These are phyloP conservation scores for Archips crataeganus DNA, from an alignment of 2,888 invertebrate genomes.

Conservation along the genomic window DNA sequence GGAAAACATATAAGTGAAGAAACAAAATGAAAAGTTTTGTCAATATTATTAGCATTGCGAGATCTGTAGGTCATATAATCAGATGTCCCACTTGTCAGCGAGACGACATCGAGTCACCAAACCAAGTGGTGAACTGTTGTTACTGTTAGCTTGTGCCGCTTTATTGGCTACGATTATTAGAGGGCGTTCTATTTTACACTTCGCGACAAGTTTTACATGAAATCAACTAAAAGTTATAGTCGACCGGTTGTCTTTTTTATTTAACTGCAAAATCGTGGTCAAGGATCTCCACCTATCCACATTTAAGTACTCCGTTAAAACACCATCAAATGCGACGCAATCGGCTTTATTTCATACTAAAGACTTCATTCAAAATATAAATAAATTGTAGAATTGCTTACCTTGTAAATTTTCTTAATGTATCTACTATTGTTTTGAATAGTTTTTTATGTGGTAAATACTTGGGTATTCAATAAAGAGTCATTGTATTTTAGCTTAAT, in stretches of 20 bases:
- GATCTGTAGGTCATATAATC: constrained; percentile 75
- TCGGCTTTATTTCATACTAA: too few species aligned
- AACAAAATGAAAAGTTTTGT: constrained; percentile 10
- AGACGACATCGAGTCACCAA: constrained; percentile 70
- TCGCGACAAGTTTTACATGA: constrained; percentile 31
- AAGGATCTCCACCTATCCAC: constrained; percentile 28
- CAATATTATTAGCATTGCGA: constrained; percentile 31
- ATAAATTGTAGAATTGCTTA: too few species aligned
- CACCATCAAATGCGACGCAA: too few species aligned
- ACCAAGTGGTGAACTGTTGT: constrained; percentile 71
- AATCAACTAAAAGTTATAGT: constrained; percentile 3
- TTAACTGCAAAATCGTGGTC: constrained; percentile 31
- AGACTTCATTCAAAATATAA: too few species aligned
- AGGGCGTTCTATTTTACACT: constrained; percentile 46
- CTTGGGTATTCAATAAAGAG: too few species aligned
- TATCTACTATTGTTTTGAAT: too few species aligned
- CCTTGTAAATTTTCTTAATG: too few species aligned
- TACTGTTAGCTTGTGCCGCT: constrained; percentile 73
- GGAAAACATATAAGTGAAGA: constrained; percentile 8
- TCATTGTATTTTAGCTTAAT: too few species aligned
- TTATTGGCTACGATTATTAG: constrained; percentile 59
- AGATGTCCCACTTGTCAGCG: constrained; percentile 77
- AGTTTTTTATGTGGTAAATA: too few species aligned
- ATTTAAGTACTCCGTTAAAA: not conserved
- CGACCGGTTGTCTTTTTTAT: constrained; percentile 14